These are phyloP conservation scores for Scaptomyza reducta DNA, from an alignment of 2,888 invertebrate genomes.

Conservation along the genomic window DNA sequence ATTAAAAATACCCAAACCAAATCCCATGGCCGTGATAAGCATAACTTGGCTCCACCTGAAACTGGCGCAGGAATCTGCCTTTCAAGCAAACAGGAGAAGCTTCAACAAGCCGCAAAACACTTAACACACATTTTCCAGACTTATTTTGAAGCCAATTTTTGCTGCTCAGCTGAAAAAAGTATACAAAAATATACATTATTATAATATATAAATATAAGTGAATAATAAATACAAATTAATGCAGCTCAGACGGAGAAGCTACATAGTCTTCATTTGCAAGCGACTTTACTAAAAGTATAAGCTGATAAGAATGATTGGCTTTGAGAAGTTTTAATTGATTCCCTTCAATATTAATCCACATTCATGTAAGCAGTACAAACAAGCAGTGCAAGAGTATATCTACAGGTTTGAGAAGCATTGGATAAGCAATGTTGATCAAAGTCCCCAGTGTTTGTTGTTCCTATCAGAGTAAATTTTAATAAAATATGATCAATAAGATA, in stretches of 20 bases:
- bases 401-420: background rate
- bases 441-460: too few species aligned
- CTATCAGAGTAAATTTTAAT: too few species aligned
- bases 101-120: conserved; percentile 5
- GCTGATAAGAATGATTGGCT: too few species aligned
- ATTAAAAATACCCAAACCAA: conserved; percentile 7
- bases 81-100: conserved; percentile 10
- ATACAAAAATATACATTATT: too few species aligned
- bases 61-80: background rate
- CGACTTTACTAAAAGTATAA: too few species aligned
- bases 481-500: too few species aligned
- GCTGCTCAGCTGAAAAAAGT: background rate
- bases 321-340: too few species aligned
- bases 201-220: too few species aligned
- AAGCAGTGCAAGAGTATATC: background rate
- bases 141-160: background rate
- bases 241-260: too few species aligned
- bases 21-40: conserved; percentile 26
- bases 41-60: conserved; percentile 26
- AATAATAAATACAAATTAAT: too few species aligned
- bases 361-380: background rate
- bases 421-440: background rate
- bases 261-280: too few species aligned
- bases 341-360: too few species aligned
- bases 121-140: conserved; percentile 12